Conservation (phyloP, 2,113 vertebrate species). For the Lontra canadensis region DNA sequence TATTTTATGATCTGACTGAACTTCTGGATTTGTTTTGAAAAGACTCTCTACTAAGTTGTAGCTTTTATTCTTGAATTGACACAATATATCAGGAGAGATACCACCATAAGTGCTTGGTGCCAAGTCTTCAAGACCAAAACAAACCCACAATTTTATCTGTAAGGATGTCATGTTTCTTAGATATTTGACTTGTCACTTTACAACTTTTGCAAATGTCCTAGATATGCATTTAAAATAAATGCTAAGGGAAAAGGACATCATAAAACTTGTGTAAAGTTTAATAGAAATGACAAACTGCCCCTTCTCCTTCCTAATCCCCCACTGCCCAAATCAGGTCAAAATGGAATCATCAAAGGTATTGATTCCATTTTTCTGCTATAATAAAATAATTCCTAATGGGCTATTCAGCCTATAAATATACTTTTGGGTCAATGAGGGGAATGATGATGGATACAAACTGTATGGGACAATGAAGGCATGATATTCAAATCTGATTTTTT, state of each 20-base stretch:
- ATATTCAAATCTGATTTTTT: neutral
- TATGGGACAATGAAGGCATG: neutral
- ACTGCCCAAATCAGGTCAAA: neutral
- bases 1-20: neutral
- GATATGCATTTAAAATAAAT: constrained; percentile 22
- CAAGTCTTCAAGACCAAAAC: neutral
- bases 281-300: neutral
- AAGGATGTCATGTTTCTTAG: neutral
- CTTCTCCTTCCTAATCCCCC: neutral
- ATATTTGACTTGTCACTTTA: neutral
- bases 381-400: neutral
- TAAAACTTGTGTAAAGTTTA: neutral
- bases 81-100: neutral
- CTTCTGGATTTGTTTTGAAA: neutral
- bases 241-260: neutral
- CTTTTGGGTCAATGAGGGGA: neutral
- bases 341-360: neutral
- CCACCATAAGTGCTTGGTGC: neutral
- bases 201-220: constrained; percentile 13
- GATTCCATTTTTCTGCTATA: neutral
- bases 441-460: neutral
- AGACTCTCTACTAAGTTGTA: neutral
- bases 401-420: neutral
- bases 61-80: neutral
- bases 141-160: neutral